phyloP scores from a whole-genome alignment of 2,797 vertebrate genomes.

The Spea hammondii region DNA sequence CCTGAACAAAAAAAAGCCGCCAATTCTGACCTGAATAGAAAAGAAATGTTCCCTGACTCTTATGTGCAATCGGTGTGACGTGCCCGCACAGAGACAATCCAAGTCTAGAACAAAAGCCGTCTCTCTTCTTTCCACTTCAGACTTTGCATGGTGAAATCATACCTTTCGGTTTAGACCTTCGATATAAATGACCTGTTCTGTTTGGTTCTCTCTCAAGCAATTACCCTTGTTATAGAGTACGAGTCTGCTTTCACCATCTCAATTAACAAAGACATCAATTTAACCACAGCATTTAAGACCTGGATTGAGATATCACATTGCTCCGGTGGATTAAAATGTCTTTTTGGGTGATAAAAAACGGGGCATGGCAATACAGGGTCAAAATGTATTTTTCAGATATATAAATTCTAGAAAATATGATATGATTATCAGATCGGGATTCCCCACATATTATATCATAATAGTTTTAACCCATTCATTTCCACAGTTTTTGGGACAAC shows the following conservation, averaged over 20 bases:
- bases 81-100: no score
- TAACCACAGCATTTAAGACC: conserved; percentile 17
- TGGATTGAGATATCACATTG: conserved; percentile 6
- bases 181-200: conserved; percentile 30
- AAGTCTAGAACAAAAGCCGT: conserved; percentile 12
- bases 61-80: neutral
- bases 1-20: conserved; percentile 39
- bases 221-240: conserved; percentile 54
- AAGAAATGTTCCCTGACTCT: conserved; percentile 47
- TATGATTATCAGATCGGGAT: no score
- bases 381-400: no score
- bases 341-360: conserved; percentile 1
- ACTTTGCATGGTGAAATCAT: conserved; percentile 58
- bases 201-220: conserved; percentile 42
- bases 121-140: conserved; percentile 44
- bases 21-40: conserved; percentile 49
- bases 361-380: neutral
- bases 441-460: no score
- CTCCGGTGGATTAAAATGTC: neutral
- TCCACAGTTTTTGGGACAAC: no score
- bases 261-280: conserved; percentile 60
- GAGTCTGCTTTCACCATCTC: conserved; percentile 59
- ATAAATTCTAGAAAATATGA: no score
- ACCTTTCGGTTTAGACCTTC: conserved; percentile 38
- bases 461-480: no score